Percentiles rank a stretch among this genome's conserved stretches.
Evolutionary conservation across 1,140 invertebrate species (phyloP).

Genomic region (Coboldia fuscipes): DNA sequence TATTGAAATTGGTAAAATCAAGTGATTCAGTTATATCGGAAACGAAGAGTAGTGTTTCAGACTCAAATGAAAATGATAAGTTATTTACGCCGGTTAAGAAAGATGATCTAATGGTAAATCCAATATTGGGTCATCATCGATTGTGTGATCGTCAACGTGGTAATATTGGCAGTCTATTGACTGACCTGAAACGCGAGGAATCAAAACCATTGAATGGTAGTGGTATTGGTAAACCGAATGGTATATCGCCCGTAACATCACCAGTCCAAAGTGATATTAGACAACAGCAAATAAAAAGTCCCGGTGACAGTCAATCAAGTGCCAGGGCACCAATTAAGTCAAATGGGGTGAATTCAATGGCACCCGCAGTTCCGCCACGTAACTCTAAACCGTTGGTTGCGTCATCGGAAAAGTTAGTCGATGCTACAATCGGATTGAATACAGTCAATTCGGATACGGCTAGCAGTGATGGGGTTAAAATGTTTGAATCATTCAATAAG

Average conservation of each 20-base stretch:
- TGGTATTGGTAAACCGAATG: background rate
- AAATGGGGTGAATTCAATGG: background rate
- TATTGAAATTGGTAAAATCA: constrained; percentile 20
- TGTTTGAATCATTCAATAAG: constrained; percentile 20
- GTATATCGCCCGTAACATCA: background rate
- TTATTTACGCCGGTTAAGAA: constrained; percentile 18
- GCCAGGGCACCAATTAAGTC: background rate
- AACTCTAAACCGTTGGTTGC: background rate
- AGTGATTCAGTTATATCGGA: constrained; percentile 21
- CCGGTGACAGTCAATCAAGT: background rate
- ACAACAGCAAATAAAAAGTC: too few species aligned
- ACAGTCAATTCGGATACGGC: constrained; percentile 7
- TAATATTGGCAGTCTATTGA: background rate
- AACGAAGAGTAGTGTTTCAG: constrained; percentile 20
- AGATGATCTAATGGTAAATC: constrained; percentile 25
- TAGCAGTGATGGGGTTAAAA: constrained; percentile 19
- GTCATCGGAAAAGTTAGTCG: background rate
- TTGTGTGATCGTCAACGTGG: constrained; percentile 23
- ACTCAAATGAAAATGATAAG: constrained; percentile 19
- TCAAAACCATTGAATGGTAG: background rate
- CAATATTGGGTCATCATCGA: constrained; percentile 30
- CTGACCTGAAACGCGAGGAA: background rate
- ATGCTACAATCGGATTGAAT: background rate
- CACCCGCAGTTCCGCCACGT: too few species aligned
- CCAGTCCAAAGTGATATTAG: too few species aligned